phyloP scores from a whole-genome alignment of 2,888 invertebrate genomes.

The Cantharis nigra region DNA sequence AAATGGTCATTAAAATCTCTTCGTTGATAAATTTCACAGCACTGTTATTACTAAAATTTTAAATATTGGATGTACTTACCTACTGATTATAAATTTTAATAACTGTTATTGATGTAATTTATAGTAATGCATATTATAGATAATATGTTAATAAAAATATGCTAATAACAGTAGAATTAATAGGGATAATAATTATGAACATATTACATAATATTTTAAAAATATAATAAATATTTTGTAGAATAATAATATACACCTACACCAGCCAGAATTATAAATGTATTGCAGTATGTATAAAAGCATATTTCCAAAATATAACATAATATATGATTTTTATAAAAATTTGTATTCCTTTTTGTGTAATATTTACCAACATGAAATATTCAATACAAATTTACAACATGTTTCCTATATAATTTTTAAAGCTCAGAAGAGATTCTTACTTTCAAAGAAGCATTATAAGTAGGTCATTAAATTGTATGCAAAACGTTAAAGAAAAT shows the following conservation, averaged over 20 bases:
- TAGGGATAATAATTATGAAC: too few species aligned
- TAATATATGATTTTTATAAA: not conserved
- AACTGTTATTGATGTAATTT: not conserved
- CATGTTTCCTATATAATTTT: not conserved
- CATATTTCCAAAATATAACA: not conserved
- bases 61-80: not conserved
- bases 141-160: not conserved
- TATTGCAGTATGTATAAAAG: not conserved
- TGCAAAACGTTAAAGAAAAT: conserved; percentile 19
- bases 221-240: not conserved
- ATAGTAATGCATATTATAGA: not conserved
- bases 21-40: not conserved
- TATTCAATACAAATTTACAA: not conserved
- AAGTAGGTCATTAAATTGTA: conserved; percentile 21
- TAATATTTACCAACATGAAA: not conserved
- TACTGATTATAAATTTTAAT: not conserved
- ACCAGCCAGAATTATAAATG: not conserved
- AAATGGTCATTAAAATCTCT: not conserved
- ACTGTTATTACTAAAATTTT: not conserved
- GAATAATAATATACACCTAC: not conserved
- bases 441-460: conserved; percentile 7
- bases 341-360: not conserved
- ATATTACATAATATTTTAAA: too few species aligned
- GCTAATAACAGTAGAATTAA: not conserved
- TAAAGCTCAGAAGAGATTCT: not conserved